Evolutionary conservation across 2,888 invertebrate genomes (phyloP).

Genomic region (Erannis defoliaria): DNA sequence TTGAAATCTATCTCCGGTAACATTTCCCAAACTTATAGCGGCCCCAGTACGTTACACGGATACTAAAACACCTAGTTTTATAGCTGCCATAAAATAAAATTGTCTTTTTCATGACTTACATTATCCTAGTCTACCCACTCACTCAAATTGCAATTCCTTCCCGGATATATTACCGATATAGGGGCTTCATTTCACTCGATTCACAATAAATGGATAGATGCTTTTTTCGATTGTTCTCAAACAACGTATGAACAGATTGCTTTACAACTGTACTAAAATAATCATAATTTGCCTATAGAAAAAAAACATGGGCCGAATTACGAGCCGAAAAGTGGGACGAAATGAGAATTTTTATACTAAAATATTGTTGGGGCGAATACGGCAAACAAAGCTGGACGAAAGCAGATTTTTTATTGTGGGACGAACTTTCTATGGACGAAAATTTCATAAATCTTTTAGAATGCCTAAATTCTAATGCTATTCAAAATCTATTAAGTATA

Average conservation of each 20-base stretch:
- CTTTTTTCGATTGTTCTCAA: neutral
- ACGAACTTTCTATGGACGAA: too few relatives aligned
- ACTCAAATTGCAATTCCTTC: constrained; percentile 54
- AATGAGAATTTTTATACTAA: too few relatives aligned
- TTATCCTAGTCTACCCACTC: constrained; percentile 56
- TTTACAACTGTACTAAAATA: too few relatives aligned
- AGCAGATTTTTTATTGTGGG: too few relatives aligned
- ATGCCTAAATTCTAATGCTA: neutral
- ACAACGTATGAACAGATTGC: neutral
- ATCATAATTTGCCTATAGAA: too few relatives aligned
- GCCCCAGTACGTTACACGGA: constrained; percentile 34
- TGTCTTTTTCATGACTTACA: constrained; percentile 61
- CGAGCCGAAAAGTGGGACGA: too few relatives aligned
- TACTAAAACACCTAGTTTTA: constrained; percentile 59
- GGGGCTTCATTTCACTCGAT: constrained; percentile 32
- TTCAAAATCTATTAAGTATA: constrained; percentile 5
- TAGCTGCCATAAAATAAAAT: constrained; percentile 62
- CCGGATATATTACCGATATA: constrained; percentile 43
- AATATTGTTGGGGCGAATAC: too few relatives aligned
- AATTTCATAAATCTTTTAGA: too few relatives aligned
- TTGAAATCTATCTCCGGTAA: constrained; percentile 31
- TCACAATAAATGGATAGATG: constrained; percentile 13
- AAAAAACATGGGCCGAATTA: too few relatives aligned
- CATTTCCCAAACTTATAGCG: constrained; percentile 25
- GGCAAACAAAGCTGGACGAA: too few relatives aligned